These are phyloP conservation scores for Sciurus niger DNA, from an alignment of 2,113 vertebrate species.

Conservation along the genomic window DNA sequence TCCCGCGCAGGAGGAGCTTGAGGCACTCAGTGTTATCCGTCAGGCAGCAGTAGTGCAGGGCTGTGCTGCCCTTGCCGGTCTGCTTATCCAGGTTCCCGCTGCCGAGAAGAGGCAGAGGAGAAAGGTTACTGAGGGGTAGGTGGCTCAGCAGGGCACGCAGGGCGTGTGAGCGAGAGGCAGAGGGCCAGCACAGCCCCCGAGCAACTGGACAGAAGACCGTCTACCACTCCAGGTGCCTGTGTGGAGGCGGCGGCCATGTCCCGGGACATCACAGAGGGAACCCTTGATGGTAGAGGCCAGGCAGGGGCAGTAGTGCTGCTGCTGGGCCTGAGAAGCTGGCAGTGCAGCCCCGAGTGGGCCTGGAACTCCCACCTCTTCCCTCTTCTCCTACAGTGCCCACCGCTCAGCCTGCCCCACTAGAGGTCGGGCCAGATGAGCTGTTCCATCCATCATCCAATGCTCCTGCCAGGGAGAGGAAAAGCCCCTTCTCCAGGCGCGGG, in stretches of 20 bases:
- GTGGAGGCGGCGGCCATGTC: accelerated
- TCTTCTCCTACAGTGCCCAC: accelerated
- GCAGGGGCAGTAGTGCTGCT: accelerated
- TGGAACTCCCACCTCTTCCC: background rate
- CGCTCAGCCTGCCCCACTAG: background rate
- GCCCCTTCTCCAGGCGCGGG: too few relatives aligned
- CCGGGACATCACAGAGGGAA: background rate
- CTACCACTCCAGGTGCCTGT: background rate
- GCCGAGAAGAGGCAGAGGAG: background rate
- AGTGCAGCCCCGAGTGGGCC: accelerated
- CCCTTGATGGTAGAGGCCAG: accelerated
- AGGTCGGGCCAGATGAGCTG: too few relatives aligned
- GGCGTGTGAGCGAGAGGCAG: accelerated
- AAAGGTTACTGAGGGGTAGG: background rate
- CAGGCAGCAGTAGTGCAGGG: constrained; percentile 98
- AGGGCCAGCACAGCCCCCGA: accelerated
- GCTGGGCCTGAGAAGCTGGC: background rate
- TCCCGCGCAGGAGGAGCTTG: constrained; percentile 96
- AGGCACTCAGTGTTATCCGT: constrained; percentile 97
- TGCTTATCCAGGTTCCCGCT: constrained; percentile 96
- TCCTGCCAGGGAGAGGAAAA: background rate
- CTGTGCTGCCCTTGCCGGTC: constrained; percentile 94
- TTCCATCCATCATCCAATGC: too few relatives aligned
- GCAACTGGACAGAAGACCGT: accelerated
- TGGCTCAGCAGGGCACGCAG: background rate